Evolutionary conservation across 2,113 vertebrate species (phyloP), one percentile per base, ranked within the genome.

Genomic region (Syngnathus scovelli): DNA sequence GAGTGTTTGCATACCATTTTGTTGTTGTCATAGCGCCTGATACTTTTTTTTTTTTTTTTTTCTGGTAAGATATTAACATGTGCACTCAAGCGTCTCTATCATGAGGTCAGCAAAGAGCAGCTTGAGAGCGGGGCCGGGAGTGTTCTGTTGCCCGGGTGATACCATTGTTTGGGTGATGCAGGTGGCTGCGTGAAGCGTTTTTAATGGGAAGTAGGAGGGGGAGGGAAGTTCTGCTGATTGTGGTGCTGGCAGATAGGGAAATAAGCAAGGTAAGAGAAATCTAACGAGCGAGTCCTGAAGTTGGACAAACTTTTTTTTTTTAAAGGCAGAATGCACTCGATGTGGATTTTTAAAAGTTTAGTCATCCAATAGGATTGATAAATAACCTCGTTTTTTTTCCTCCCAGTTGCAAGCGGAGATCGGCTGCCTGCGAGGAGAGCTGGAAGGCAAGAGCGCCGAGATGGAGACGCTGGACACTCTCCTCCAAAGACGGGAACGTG

Each of bases 401-500:
- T 46, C 66, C 27, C 76, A 99, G 97, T 79, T 98, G 72, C 88
- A 90, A 59, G 88, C 89, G 15, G 81, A 93, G 69, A 80, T 94
- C 8, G 83, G 81, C 5, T 89, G 85, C 72, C 84, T 98, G 76
- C 90, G 88, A 60, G 82, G 27, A 36, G 90, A 94, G 68, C 56
- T 93, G 6, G 88, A 91, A 49, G 90, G 90, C 4, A 90, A 90
- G 38, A 85, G 78, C 7, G 79, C 78, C 0, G 94, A 96, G 68
- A 90, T 98, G 84, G 91, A 94, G 60, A 90, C 78, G 0, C 79
- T 98, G 70, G 93, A 94, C 70, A 88, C 65, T 0, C 90, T 97
- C 0, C 90, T 94, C 71, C 92, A 93, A 56, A 81, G 88, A 8
- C 78, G 84, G 2, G 92, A 92, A 33, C 81, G 93, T 61, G 96